These are phyloP conservation scores for Acanthurus tractus DNA, from an alignment of 2,797 vertebrate genomes.

Conservation along the genomic window DNA sequence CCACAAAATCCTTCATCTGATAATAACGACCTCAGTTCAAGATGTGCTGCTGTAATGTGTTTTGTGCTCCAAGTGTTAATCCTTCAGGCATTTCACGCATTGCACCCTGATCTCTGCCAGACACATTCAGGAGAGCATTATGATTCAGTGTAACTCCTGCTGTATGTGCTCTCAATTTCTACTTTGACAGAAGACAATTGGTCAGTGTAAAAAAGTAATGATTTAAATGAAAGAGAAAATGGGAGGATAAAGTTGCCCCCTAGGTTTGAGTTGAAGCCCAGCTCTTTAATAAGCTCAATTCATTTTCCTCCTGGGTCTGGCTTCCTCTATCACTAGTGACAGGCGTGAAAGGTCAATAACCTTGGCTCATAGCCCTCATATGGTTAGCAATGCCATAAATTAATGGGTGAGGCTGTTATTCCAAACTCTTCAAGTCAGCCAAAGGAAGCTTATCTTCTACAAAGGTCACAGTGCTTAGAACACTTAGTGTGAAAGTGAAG, in stretches of 20 bases:
- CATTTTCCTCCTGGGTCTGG: conserved; percentile 72
- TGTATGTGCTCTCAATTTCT: conserved; percentile 41
- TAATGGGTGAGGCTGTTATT: conserved; percentile 80
- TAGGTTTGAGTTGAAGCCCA: conserved; percentile 66
- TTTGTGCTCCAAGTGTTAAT: conserved; percentile 69
- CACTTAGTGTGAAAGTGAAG: conserved; percentile 76
- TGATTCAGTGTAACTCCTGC: conserved; percentile 45
- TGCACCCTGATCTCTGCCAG: conserved; percentile 48
- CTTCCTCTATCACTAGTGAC: conserved; percentile 82
- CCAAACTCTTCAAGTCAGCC: conserved; percentile 79
- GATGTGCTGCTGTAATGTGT: conserved; percentile 56
- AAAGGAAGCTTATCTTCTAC: conserved; percentile 80
- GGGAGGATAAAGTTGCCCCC: conserved; percentile 57
- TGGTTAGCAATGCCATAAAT: conserved; percentile 84
- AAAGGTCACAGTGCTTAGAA: conserved; percentile 84
- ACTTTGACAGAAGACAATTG: conserved; percentile 55
- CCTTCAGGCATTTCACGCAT: conserved; percentile 58
- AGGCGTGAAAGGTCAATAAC: conserved; percentile 88
- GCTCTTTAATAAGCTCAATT: conserved; percentile 79
- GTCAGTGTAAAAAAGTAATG: conserved; percentile 51
- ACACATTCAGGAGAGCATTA: conserved; percentile 23
- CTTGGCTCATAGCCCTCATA: conserved; percentile 83
- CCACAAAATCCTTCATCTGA: conserved; percentile 56
- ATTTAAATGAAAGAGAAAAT: conserved; percentile 66
- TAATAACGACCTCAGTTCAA: conserved; percentile 68